Percentiles rank a stretch among this genome's conserved stretches.
These are phyloP conservation scores for Diabrotica undecimpunctata DNA, from an alignment of 1,140 invertebrate genomes.

Conservation along the genomic window DNA sequence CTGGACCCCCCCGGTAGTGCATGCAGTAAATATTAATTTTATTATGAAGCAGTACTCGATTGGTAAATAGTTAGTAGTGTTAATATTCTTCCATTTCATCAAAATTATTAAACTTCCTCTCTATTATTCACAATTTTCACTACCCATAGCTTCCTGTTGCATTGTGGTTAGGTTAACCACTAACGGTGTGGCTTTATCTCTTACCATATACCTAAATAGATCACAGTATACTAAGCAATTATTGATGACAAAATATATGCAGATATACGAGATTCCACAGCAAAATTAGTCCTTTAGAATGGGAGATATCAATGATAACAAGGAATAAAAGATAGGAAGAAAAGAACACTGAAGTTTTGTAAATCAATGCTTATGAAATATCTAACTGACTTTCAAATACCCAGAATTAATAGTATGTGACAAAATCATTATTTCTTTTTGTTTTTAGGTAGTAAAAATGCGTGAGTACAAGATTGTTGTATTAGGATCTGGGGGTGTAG, in stretches of 20 bases:
- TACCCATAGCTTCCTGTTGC: conserved; percentile 20
- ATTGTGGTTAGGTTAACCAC: conserved; percentile 17
- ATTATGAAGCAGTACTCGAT: conserved; percentile 4
- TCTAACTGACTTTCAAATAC: conserved; percentile 7
- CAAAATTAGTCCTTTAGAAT: too few relatives aligned
- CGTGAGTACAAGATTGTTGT: conserved; percentile 85
- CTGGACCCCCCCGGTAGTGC: conserved; percentile 3
- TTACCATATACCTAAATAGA: too few relatives aligned
- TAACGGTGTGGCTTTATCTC: background rate
- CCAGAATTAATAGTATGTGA: conserved; percentile 18
- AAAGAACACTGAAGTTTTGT: background rate
- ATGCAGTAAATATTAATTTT: conserved; percentile 12
- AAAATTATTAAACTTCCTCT: background rate
- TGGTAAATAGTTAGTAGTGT: background rate
- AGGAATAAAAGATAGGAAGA: background rate
- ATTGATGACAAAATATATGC: too few relatives aligned
- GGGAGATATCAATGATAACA: background rate
- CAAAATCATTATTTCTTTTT: conserved; percentile 5
- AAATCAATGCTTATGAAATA: background rate
- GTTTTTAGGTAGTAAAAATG: conserved; percentile 19
- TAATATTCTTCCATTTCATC: background rate
- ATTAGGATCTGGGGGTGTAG: conserved; percentile 93
- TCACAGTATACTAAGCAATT: too few relatives aligned
- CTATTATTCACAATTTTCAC: conserved; percentile 7
- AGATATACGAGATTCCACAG: too few relatives aligned